Conservation (phyloP, 1,140 invertebrate genomes). For the Neodiprion lecontei region DNA sequence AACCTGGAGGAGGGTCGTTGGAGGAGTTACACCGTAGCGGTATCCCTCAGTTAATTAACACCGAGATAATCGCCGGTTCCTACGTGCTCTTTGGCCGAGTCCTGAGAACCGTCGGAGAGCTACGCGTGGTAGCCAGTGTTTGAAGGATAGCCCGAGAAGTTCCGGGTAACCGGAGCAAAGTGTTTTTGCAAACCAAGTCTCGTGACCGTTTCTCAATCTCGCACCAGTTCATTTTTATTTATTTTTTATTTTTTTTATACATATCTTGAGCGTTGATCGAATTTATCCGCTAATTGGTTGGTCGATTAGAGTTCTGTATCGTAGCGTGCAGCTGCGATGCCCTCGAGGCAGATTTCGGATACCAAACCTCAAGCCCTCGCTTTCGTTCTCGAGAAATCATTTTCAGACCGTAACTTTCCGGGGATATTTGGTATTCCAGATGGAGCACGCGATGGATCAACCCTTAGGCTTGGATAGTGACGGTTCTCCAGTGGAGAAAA, state of each 20-base stretch:
- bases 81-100: not conserved
- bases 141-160: not conserved
- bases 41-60: conserved; percentile 2
- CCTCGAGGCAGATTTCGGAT: not conserved
- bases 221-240: not conserved
- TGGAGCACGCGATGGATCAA: not conserved
- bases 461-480: not conserved
- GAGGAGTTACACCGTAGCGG: not conserved
- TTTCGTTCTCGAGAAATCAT: not conserved
- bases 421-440: not conserved
- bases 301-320: not conserved
- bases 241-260: not conserved
- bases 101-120: not conserved
- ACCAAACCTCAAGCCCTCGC: not conserved
- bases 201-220: not conserved
- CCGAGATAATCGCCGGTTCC: not conserved
- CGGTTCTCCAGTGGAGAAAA: not conserved
- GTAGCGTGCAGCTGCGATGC: not conserved
- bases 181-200: not conserved
- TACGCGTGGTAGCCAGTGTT: not conserved
- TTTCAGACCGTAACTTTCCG: not conserved
- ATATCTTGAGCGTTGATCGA: not conserved
- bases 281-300: not conserved
- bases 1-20: not conserved
- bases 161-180: not conserved